These are phyloP conservation scores for Argya squamiceps DNA, from an alignment of 2,797 vertebrate genomes.

Conservation along the genomic window DNA sequence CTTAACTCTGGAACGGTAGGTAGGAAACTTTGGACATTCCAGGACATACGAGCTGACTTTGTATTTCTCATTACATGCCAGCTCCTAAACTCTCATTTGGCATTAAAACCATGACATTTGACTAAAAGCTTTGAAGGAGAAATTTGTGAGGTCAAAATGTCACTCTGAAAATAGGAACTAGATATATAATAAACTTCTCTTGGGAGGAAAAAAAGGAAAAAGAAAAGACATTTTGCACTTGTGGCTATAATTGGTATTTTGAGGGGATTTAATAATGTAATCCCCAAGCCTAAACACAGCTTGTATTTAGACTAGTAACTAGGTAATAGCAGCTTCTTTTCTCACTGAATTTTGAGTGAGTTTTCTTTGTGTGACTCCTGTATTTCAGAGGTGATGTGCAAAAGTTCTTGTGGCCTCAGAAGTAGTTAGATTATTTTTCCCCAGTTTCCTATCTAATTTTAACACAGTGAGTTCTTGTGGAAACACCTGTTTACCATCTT, in stretches of 20 bases:
- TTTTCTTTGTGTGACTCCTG: not conserved
- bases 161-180: constrained; percentile 36
- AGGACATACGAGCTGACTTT: constrained; percentile 19
- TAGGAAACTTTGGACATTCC: constrained; percentile 70
- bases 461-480: constrained; percentile 54
- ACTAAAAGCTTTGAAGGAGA: not conserved
- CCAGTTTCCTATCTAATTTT: constrained; percentile 9
- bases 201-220: not conserved
- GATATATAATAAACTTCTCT: not conserved
- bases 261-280: not conserved
- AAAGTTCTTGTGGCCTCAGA: constrained; percentile 49
- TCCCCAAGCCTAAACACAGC: not conserved
- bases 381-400: constrained; percentile 56
- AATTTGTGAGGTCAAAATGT: not conserved
- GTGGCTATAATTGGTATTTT: not conserved
- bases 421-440: not conserved
- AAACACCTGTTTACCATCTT: constrained; percentile 70
- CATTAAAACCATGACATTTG: not conserved
- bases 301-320: constrained; percentile 5
- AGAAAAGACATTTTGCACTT: constrained; percentile 23
- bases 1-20: constrained; percentile 26
- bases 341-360: constrained; percentile 31
- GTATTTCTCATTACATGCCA: not conserved
- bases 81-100: not conserved
- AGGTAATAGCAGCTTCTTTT: constrained; percentile 33